Conservation (phyloP, 1,140 invertebrate species). For the Trinorchestia longiramus region DNA sequence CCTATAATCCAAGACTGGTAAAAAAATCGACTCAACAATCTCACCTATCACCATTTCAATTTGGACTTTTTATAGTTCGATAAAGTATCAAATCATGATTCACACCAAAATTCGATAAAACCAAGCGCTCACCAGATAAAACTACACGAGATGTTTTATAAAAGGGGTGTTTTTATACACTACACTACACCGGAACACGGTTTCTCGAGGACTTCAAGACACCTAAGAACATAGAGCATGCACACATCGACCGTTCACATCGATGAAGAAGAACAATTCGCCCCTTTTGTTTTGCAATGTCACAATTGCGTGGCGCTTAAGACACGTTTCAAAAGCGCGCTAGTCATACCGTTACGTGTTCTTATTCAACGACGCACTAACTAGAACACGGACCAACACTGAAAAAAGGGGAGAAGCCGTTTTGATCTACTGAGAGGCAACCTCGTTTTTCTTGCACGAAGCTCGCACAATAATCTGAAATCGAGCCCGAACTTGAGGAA, state of each 20-base stretch:
- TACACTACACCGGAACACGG: neutral
- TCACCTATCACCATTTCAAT: too few relatives aligned
- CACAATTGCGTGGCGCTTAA: neutral
- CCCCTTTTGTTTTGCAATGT: slow-evolving; percentile 12
- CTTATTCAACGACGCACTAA: slow-evolving; percentile 2
- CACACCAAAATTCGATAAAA: too few relatives aligned
- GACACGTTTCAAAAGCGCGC: slow-evolving; percentile 4
- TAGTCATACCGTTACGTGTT: neutral
- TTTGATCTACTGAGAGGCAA: neutral
- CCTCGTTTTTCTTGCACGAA: neutral
- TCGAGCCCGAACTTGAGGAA: neutral
- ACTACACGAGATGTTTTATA: neutral
- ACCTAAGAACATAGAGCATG: neutral
- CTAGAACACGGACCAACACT: neutral
- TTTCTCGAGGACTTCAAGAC: neutral
- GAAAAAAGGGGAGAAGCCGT: neutral
- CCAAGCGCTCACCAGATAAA: neutral
- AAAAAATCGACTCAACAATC: too few relatives aligned
- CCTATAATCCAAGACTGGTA: too few relatives aligned
- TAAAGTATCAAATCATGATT: too few relatives aligned
- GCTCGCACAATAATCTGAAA: neutral
- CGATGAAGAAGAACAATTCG: slow-evolving; percentile 32
- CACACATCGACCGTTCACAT: neutral
- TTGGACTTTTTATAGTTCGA: too few relatives aligned
- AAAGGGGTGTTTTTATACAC: neutral